Evolutionary conservation across 2,797 vertebrate genomes (phyloP).

Genomic region (Valencia hispanica): DNA sequence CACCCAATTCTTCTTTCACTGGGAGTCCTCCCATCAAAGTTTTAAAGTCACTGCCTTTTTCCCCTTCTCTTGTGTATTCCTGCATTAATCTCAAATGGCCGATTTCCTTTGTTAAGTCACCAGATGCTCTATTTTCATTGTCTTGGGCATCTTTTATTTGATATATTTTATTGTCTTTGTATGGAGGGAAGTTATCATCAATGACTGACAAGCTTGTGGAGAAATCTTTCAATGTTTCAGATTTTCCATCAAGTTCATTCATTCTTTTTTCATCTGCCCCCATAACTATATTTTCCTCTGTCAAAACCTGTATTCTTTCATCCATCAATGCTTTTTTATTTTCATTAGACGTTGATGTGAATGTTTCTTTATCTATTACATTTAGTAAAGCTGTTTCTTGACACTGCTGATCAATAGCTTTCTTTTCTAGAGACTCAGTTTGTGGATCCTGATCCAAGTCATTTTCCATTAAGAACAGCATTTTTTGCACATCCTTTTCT

Average conservation of each 20-base stretch:
- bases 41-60: not conserved
- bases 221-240: not conserved
- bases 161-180: not conserved
- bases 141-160: not conserved
- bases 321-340: constrained; percentile 6
- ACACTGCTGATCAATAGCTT: not conserved
- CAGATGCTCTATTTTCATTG: too few species aligned
- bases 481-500: constrained; percentile 59
- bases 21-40: constrained; percentile 24
- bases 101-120: not conserved
- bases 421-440: not conserved
- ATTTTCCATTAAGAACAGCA: constrained; percentile 35
- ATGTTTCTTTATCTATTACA: constrained; percentile 19
- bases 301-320: constrained; percentile 10
- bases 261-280: not conserved
- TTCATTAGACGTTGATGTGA: constrained; percentile 15
- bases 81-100: not conserved
- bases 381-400: not conserved
- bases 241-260: not conserved
- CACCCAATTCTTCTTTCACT: constrained; percentile 28
- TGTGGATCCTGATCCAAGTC: not conserved
- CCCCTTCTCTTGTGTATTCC: not conserved
- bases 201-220: not conserved
- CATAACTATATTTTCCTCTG: constrained; percentile 3
- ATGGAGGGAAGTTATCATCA: not conserved